Evolutionary conservation across 1,140 invertebrate genomes (phyloP).

Genomic region (Drosophila ananassae): DNA sequence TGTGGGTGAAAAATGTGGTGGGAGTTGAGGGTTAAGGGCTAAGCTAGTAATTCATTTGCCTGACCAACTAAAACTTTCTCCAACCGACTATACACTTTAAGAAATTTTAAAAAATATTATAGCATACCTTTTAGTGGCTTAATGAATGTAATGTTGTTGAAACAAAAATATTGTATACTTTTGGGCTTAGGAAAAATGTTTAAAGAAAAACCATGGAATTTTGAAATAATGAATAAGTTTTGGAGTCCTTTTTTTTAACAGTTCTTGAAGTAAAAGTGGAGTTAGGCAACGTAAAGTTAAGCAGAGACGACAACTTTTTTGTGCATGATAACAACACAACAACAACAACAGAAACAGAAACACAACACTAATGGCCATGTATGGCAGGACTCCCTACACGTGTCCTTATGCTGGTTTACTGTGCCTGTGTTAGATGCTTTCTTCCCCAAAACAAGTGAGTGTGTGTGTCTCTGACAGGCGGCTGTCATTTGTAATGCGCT

Average conservation of each 20-base stretch:
- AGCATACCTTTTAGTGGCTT: neutral
- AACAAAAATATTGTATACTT: no score
- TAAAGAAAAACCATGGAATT: no score
- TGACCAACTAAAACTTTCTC: conserved; percentile 52
- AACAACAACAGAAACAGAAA: neutral
- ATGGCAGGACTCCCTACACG: conserved; percentile 23
- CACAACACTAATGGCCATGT: conserved; percentile 56
- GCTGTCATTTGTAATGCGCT: conserved; percentile 71
- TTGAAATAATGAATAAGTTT: no score
- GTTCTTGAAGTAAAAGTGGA: conserved; percentile 18
- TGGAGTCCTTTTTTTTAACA: neutral
- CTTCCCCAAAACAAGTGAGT: neutral
- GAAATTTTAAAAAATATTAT: conserved; percentile 22
- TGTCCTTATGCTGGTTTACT: conserved; percentile 13
- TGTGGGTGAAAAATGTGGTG: conserved; percentile 5
- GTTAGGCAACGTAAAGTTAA: conserved; percentile 48
- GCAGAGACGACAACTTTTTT: conserved; percentile 44
- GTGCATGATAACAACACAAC: conserved; percentile 45
- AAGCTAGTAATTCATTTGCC: conserved; percentile 62
- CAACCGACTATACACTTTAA: conserved; percentile 19
- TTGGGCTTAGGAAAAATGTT: no score
- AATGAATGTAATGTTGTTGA: no score
- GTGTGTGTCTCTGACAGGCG: conserved; percentile 61
- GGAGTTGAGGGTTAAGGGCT: conserved; percentile 34
- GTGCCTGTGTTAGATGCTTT: conserved; percentile 5